Percentiles rank a stretch among this genome's conserved stretches.
phyloP scores from a whole-genome alignment of 2,113 vertebrate species.

The Hiodon tergisus region DNA sequence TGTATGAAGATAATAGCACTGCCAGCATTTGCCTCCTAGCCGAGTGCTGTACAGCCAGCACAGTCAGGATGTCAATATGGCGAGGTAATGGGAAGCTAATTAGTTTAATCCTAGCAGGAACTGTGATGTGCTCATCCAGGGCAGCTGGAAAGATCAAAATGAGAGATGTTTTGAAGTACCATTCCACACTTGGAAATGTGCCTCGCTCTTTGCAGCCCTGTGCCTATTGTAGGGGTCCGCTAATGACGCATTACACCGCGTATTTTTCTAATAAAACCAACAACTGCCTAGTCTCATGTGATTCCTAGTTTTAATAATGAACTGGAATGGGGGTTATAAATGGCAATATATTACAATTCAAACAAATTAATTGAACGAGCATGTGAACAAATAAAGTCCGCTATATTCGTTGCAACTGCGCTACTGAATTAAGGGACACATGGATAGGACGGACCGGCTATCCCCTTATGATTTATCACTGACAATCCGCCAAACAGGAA shows the following conservation, averaged over 20 bases:
- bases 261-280: background rate
- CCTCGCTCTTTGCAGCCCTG: slow-evolving; percentile 40
- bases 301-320: too few relatives aligned
- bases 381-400: background rate
- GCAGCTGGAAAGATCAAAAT: slow-evolving; percentile 43
- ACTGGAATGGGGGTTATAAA: too few relatives aligned
- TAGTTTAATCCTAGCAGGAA: slow-evolving; percentile 49
- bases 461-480: too few relatives aligned
- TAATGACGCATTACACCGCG: background rate
- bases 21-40: slow-evolving; percentile 42
- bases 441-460: too few relatives aligned
- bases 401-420: too few relatives aligned
- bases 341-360: background rate
- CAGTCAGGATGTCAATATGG: slow-evolving; percentile 48
- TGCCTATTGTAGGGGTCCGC: slow-evolving; percentile 17
- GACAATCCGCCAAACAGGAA: too few relatives aligned
- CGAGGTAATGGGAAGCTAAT: slow-evolving; percentile 53
- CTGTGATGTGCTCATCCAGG: slow-evolving; percentile 29
- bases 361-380: background rate
- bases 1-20: slow-evolving; percentile 44
- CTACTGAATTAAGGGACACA: too few relatives aligned
- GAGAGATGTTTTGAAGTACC: slow-evolving; percentile 35
- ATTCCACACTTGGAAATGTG: slow-evolving; percentile 38
- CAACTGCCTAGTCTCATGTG: too few relatives aligned
- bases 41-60: slow-evolving; percentile 29